Evolutionary conservation across 1,140 invertebrate genomes (phyloP).

Genomic region (Samia ricini): DNA sequence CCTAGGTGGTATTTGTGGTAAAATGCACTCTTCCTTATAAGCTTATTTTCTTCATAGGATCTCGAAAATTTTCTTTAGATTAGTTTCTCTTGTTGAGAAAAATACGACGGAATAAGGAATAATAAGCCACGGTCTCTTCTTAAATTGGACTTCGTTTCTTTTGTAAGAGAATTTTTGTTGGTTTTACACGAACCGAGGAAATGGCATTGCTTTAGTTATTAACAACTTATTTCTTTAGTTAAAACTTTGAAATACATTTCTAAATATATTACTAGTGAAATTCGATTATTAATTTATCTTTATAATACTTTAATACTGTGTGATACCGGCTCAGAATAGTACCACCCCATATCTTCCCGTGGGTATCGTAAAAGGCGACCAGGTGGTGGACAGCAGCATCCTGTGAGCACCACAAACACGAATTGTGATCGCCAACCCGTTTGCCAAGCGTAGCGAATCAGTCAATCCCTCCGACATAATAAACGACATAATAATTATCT

Average conservation of each 20-base stretch:
- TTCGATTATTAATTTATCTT: constrained; percentile 7
- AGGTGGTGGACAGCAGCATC: too few species aligned
- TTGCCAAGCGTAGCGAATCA: too few species aligned
- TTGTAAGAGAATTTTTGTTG: constrained; percentile 48
- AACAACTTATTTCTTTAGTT: constrained; percentile 40
- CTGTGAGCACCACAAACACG: too few species aligned
- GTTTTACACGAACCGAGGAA: constrained; percentile 37
- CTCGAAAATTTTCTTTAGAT: constrained; percentile 76
- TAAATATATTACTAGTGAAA: constrained; percentile 14
- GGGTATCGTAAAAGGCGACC: too few species aligned
- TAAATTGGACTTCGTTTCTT: constrained; percentile 63
- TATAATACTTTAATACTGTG: constrained; percentile 11
- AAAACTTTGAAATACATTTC: constrained; percentile 32
- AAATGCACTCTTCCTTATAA: constrained; percentile 75
- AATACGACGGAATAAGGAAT: constrained; percentile 67
- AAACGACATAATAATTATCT: too few species aligned
- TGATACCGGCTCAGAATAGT: too few species aligned
- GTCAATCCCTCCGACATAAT: too few species aligned
- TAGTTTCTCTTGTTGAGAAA: constrained; percentile 76
- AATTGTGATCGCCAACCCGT: too few species aligned
- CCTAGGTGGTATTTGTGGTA: constrained; percentile 62
- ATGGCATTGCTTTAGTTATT: constrained; percentile 50
- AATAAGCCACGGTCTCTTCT: constrained; percentile 63
- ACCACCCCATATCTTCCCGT: too few species aligned
- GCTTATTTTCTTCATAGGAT: constrained; percentile 72